Base-by-base conservation (phyloP, 2,113 vertebrate species). In the Sisor rabdophorus region DNA sequence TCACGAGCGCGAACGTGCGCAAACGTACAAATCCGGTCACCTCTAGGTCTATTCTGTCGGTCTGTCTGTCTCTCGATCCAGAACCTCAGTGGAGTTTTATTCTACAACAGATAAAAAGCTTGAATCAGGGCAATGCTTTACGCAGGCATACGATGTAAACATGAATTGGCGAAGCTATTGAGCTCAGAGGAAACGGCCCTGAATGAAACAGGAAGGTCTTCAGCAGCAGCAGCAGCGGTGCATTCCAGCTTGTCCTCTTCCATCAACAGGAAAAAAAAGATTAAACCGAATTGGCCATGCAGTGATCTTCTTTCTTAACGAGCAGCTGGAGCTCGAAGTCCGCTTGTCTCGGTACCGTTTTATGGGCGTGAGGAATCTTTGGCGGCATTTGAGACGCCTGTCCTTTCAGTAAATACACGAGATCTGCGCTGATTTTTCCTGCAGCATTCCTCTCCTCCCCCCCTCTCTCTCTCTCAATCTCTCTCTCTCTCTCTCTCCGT, bases 371-470 rank as follows among this genome's bases (percentile, higher is more conserved):
- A 24, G 28, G 59, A 75, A 74, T 76, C 77, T 79, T 82, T 81
- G 71, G 83, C 84, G 76, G 75, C 68, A 56, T 80, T 83, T 73
- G 61, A 79, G 73, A 82, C 80, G 82, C 79, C 82, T 70, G 61
- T 54, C 47, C 54, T 65, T 70, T 20, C 54, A 70, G 56, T 74
- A 22, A 26, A 68, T n/a, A 30, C 72, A 61, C 60, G 73, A 44
- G 53, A 61, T 82, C 81, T 16, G 82, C 83, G 78, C 80, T 82
- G 69, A 61, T 89, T 63, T 68, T 72, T 86, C 85, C 84, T 86
- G 78, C 89, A 84, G 86, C 80, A 83, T 84, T 82, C 72, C 85
- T 81, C 82, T 75, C 81, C 55, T 54, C 70, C 64, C 44, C 53
- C 36, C 50, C 48, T 47, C 53, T 36, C 76, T 60, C 82, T 30